Base-by-base conservation (phyloP, 2,888 invertebrate genomes). In the Imbricaverruca yamaguchii region DNA sequence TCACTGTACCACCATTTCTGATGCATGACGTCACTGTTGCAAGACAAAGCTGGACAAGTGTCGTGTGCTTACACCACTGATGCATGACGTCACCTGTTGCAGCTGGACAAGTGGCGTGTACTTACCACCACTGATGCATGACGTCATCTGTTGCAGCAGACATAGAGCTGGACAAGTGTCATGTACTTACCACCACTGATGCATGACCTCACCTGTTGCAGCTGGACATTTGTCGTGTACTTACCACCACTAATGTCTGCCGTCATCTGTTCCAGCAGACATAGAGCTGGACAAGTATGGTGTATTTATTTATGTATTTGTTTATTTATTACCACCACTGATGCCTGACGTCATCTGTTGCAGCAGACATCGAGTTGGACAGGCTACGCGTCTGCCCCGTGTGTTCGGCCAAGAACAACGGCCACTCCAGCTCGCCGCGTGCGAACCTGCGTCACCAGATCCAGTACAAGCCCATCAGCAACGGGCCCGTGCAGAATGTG, bases 401-500 rank as follows among this genome's bases (percentile, higher is more conserved):
- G n/a, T 69, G 69, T 39, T 39, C 69, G 39, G 39, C 69, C 18
- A 69, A 39, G 18, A 69, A 69, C 39, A 69, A 69, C 69, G 69
- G 69, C 25, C 69, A 69, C 69, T 4, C 39, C 13, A 39, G 7
- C 15, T 69, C 69, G 15, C 69, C 69, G 13, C 69, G 69, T 9
- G 39, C 39, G n/a, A 53, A 53, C 18, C 69, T 69, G 25, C 69
- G 39, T 1, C 69, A 69, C 69, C 69, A 69, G 39, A 69, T 39
- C 15, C 69, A 53, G 69, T 69, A 69, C 18, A 69, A 69, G 39
- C 69, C 80, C 67, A 59, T 79, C 55, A 67, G 80, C 53, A 83
- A 83, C 63, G 83, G 83, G 8, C 82, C 82, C 11, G 59, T 83
- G 18, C 83, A 83, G n/a, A 82, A 82, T 25, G 83, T 83, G 18